phyloP scores from a whole-genome alignment of 2,888 invertebrate genomes.

The Plebejus anna region DNA sequence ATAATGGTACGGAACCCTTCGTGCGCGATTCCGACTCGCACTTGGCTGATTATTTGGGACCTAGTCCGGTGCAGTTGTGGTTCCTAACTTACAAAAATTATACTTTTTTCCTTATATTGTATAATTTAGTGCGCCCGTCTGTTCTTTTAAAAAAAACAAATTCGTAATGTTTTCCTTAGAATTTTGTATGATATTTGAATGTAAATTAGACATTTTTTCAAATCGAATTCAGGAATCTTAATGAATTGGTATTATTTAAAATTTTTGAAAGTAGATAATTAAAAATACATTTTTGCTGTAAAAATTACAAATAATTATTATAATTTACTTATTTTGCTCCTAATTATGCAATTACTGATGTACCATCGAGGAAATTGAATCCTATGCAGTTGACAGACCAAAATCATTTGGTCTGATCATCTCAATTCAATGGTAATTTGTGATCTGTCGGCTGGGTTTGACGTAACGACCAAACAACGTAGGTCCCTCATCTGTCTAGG shows the following conservation, averaged over 20 bases:
- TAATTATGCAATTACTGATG: neutral
- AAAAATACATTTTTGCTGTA: neutral
- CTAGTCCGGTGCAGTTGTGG: neutral
- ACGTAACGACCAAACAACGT: too few species aligned
- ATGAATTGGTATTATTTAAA: neutral
- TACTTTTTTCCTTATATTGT: neutral
- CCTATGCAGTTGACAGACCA: too few species aligned
- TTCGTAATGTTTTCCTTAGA: neutral
- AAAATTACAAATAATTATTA: neutral
- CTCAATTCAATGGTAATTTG: too few species aligned
- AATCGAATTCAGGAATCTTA: neutral
- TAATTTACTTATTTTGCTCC: too few species aligned
- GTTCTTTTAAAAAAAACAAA: neutral
- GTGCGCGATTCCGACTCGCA: too few species aligned
- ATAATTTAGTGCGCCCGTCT: neutral
- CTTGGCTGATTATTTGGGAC: too few species aligned
- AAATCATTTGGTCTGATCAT: too few species aligned
- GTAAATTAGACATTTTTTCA: neutral
- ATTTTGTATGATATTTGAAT: neutral
- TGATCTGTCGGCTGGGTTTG: too few species aligned
- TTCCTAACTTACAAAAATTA: neutral
- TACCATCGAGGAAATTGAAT: too few species aligned
- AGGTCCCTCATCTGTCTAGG: too few species aligned
- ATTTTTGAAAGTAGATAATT: neutral
- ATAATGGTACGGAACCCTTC: too few species aligned